Base-by-base conservation (phyloP, 2,888 invertebrate species). In the Ferrisia virgata region DNA sequence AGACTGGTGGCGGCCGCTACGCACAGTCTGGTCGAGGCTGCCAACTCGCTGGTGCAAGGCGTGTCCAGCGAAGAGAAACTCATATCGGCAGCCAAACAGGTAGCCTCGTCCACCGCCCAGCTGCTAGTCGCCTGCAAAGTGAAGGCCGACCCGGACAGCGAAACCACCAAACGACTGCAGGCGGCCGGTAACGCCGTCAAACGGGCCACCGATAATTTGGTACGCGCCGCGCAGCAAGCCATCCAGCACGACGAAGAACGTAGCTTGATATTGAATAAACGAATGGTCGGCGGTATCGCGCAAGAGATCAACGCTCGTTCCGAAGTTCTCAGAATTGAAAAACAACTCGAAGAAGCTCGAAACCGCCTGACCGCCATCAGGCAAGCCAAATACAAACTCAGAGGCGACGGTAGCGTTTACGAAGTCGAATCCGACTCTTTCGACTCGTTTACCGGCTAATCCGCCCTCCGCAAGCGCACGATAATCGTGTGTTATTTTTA, bases 71-170 rank as follows among this genome's bases (percentile, higher is more conserved):
- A 99, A 89, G 99, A 99, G 89, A 94, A 98, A 88, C 91, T 99
- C 36, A 97, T 99, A 86, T 97, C 98, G 0, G 95, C 98, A 22
- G 99, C 99, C 2, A 94, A 98, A 87, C 96, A 96, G 89, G 98
- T 99, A 9, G 99, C 99, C 6, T 95, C 96, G 81, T 96, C 97
- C 0, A 99, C 99, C 0, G 99, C 99, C 0, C 99, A 99, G 88
- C 91, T 99, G 84, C 89, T 99, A 82, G 98, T 99, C 76, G 99
- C 99, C 0, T 99, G 99, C 90, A 98, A 98, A 91, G 87, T 99
- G 85, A 99, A 99, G 89, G 98, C 99, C 0, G 99, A 99, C 90
- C 95, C 96, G 0, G 95, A 97, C 85, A 96, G 97, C 8, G 96
- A 96, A 87, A 95, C 96, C 8, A 98, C 98, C 80, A 93, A 96